A percentile compares a stretch with the other conserved stretches of the same genome.
phyloP scores from a whole-genome alignment of 2,113 vertebrate species.

The Cololabis saira region DNA sequence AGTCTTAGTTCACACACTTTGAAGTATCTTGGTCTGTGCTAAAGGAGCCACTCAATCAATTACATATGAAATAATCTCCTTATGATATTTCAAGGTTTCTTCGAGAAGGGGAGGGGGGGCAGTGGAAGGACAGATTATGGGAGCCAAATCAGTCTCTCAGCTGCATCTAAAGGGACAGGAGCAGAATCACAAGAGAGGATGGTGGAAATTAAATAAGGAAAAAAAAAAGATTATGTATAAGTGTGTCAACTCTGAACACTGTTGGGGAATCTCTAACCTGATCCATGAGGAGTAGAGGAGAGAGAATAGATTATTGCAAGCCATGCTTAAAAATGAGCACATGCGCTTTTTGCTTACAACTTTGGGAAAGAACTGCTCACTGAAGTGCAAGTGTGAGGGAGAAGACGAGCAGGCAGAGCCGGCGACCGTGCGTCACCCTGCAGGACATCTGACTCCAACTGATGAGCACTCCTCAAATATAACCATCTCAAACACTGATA shows the following conservation, averaged over 20 bases:
- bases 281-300: constrained; percentile 66
- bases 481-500: neutral
- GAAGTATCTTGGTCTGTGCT: constrained; percentile 92
- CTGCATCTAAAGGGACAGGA: constrained; percentile 97
- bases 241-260: constrained; percentile 86
- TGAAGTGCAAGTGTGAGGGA: neutral
- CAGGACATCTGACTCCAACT: constrained; percentile 21
- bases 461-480: neutral
- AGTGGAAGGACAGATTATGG: constrained; percentile 90
- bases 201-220: constrained; percentile 88
- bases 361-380: constrained; percentile 29
- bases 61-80: constrained; percentile 99
- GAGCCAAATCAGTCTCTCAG: constrained; percentile 96
- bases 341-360: constrained; percentile 70
- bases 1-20: constrained; percentile 90
- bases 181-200: constrained; percentile 95
- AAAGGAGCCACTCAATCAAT: constrained; percentile 98
- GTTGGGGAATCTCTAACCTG: constrained; percentile 75
- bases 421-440: neutral
- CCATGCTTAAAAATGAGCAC: constrained; percentile 60
- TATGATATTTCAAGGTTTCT: constrained; percentile 97
- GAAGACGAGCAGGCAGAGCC: constrained; percentile 38
- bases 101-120: constrained; percentile 71
- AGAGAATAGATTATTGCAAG: constrained; percentile 67
- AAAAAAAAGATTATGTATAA: constrained; percentile 97